Percentiles rank a stretch among this genome's conserved stretches.
phyloP scores from a whole-genome alignment of 2,113 vertebrate species.

The Coryphaenoides rupestris region DNA sequence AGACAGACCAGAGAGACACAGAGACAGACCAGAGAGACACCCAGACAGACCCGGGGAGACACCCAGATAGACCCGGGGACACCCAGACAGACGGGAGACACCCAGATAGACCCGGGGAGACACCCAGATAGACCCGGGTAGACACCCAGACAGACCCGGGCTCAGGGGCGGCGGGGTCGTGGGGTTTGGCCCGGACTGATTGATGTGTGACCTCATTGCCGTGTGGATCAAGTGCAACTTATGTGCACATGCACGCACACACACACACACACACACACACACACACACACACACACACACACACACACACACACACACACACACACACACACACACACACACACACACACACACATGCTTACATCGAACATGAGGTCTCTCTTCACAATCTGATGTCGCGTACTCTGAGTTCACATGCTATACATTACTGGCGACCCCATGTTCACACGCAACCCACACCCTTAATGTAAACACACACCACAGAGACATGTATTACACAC shows the following conservation, averaged over 20 bases:
- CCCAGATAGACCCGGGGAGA: no score
- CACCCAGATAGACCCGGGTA: neutral
- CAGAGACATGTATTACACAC: no score
- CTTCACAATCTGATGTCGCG: no score
- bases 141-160: slow-evolving; percentile 6
- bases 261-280: neutral
- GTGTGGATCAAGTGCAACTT: neutral
- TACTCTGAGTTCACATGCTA: no score
- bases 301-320: neutral
- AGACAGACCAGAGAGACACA: no score
- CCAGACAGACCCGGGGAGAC: no score
- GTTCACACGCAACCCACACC: no score
- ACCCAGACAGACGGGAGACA: no score
- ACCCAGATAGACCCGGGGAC: no score
- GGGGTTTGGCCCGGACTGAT: slow-evolving; percentile 6
- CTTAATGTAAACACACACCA: no score
- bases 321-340: slow-evolving; percentile 13
- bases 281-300: slow-evolving; percentile 1
- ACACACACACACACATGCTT: neutral
- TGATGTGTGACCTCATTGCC: slow-evolving; percentile 33
- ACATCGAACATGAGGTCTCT: neutral
- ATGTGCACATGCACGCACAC: slow-evolving; percentile 6
- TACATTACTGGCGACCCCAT: no score
- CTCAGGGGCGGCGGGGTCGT: slow-evolving; percentile 12
- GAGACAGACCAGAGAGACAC: no score